phyloP scores from a whole-genome alignment of 2,113 vertebrate species.

The Propithecus coquereli region DNA sequence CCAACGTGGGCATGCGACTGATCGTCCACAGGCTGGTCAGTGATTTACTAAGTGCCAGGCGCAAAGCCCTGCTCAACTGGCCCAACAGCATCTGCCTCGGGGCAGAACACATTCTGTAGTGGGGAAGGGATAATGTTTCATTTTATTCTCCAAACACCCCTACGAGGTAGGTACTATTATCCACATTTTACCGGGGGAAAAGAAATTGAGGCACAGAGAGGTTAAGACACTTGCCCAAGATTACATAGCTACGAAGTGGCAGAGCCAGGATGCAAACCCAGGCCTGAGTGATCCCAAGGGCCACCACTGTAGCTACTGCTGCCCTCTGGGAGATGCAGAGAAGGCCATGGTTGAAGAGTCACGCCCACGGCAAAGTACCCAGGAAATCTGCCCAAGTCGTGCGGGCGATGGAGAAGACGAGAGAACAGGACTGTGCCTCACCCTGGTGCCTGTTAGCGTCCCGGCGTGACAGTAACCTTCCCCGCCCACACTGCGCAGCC shows the following conservation, averaged over 20 bases:
- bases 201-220: background rate
- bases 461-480: background rate
- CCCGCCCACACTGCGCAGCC: background rate
- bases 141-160: background rate
- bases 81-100: fast-evolving
- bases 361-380: background rate
- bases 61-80: fast-evolving
- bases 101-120: background rate
- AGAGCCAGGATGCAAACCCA: background rate
- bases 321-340: background rate
- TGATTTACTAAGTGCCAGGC: background rate
- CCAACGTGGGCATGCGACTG: fast-evolving
- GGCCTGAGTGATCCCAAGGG: background rate
- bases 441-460: background rate
- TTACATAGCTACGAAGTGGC: background rate
- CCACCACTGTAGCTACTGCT: background rate
- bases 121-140: background rate
- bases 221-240: background rate
- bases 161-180: too few relatives aligned
- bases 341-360: background rate
- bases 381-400: background rate
- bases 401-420: background rate
- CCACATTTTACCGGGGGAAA: background rate
- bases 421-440: too few relatives aligned
- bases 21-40: background rate